phyloP scores from a whole-genome alignment of 1,140 invertebrate species.

The Sarcophaga bullata region DNA sequence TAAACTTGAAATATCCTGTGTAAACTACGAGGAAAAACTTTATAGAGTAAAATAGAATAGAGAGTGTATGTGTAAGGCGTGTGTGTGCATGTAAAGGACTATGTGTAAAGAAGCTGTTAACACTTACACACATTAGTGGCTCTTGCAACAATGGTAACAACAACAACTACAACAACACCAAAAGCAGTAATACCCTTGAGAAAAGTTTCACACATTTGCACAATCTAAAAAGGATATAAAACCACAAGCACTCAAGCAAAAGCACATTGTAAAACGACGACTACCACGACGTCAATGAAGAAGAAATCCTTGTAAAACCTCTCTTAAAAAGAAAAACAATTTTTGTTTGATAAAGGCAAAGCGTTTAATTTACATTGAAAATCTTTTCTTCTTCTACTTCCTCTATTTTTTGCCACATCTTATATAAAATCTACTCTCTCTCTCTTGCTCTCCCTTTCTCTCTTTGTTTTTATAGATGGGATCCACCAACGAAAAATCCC shows the following conservation, averaged over 20 bases:
- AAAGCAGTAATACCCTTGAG: conserved; percentile 10
- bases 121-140: conserved; percentile 36
- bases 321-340: too few species aligned
- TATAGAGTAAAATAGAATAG: background rate
- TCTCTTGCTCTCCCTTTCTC: background rate
- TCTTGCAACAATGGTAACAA: conserved; percentile 11
- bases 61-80: background rate
- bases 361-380: too few species aligned
- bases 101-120: conserved; percentile 27
- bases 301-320: too few species aligned
- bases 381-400: too few species aligned
- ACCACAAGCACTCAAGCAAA: conserved; percentile 32
- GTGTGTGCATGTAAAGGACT: background rate
- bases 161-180: background rate
- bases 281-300: too few species aligned
- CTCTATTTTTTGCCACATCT: background rate
- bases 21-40: background rate
- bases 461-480: conserved; percentile 70
- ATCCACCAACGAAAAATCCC: conserved; percentile 82
- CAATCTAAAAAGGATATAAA: background rate
- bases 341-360: too few species aligned
- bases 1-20: too few species aligned
- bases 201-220: conserved; percentile 18
- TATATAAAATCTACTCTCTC: background rate
- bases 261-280: conserved; percentile 22